Percentiles rank a stretch among this genome's conserved stretches.
These are phyloP conservation scores for Rhincodon typus DNA, from an alignment of 2,797 vertebrate genomes.

Conservation along the genomic window DNA sequence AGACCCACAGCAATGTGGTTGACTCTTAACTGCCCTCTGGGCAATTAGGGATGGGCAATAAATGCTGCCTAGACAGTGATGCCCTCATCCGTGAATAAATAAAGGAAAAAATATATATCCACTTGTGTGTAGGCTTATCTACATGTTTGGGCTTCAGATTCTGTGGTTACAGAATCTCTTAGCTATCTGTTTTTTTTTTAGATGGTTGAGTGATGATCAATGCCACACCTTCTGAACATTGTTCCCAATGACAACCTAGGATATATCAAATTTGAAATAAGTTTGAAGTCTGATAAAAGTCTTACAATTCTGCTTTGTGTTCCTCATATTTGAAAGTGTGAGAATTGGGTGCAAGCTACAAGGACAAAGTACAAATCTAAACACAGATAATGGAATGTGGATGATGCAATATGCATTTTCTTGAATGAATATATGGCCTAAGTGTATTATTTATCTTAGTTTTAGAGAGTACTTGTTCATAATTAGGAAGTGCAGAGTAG, in stretches of 20 bases:
- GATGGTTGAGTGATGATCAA: neutral
- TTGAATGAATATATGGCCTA: neutral
- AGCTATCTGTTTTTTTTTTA: neutral
- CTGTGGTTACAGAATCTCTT: neutral
- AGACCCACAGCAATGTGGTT: no score
- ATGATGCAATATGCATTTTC: neutral
- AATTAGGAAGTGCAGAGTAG: neutral
- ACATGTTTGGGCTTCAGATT: neutral
- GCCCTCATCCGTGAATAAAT: no score
- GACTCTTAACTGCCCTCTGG: no score
- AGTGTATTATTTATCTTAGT: neutral
- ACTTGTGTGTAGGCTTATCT: neutral
- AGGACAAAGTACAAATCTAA: no score
- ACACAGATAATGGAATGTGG: neutral
- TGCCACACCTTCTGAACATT: no score
- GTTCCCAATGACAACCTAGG: neutral
- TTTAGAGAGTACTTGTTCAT: neutral
- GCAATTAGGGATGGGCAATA: no score
- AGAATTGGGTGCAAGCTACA: neutral
- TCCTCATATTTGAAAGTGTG: neutral
- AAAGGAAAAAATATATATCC: neutral
- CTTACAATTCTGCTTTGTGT: neutral
- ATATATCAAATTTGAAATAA: neutral
- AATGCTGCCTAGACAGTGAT: no score
- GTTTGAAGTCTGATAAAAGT: neutral